Base-by-base conservation (phyloP, 1,140 invertebrate species). In the Pantala flavescens region DNA sequence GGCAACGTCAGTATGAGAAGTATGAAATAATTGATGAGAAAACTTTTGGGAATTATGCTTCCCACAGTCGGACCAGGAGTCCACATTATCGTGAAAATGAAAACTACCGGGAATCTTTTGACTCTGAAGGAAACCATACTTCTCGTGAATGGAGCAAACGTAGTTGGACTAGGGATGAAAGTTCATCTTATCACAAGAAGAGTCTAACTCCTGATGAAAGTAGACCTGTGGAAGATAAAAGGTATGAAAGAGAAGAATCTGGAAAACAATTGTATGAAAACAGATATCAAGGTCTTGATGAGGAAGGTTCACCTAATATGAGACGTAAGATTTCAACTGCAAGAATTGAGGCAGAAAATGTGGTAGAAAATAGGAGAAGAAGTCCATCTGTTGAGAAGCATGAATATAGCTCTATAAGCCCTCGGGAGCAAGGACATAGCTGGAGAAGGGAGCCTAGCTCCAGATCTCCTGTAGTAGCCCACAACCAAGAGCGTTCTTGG, bases 21-120 rank as follows among this genome's bases (percentile, higher is more conserved):
- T 63, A 63, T 63, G 49, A 63, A 63, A 63, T 63, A 19, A 63
- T 63, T 12, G 49, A 63, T 63, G 49, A 63, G 49, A 63, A 63
- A 63, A 63, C 49, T 63, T 63, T 63, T 63, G 49, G 49, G 49
- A 63, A 63, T 14, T 63, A 63, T 21, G 49, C 49, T 19, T 63
- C 49, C 12, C 49, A 21, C n/a, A 63, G 16, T 63, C 14, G 49
- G 12, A 21, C 49, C 3, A 63, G 49, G 12, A 63, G 49, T 12
- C 49, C 49, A 5, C 16, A 19, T 16, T 63, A 63, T 63, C 49
- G 49, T 63, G 49, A 63, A 7, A 63, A 63, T 63, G 49, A 63
- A 16, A 63, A 63, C 12, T 63, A 63, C n/a, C 49, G 49, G n/a
- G 49, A 63, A 21, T 63, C 49, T 16, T 63, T 19, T 63, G 49